Evolutionary conservation across 2,797 vertebrate genomes (phyloP).

Genomic region (Trematomus bernacchii): DNA sequence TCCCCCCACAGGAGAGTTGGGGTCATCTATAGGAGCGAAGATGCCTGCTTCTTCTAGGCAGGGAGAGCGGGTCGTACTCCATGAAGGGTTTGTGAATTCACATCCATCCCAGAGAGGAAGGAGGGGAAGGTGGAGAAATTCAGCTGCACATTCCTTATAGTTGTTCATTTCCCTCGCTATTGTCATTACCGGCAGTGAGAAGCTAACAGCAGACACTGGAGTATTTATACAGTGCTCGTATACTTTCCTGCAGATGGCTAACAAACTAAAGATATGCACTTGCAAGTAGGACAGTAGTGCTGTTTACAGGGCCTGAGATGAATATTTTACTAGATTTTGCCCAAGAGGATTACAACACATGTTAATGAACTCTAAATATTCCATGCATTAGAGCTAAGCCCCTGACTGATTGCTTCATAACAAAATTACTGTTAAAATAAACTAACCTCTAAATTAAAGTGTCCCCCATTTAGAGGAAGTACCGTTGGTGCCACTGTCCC

Average conservation of each 20-base stretch:
- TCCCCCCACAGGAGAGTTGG: conserved; percentile 92
- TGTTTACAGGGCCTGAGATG: conserved; percentile 21
- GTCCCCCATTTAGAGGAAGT: no score
- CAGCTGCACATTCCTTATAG: conserved; percentile 42
- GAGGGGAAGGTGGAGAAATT: not conserved
- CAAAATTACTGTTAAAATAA: conserved; percentile 9
- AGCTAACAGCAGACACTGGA: conserved; percentile 35
- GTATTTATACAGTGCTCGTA: conserved; percentile 28
- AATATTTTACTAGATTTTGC: conserved; percentile 17
- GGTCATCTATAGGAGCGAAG: conserved; percentile 82
- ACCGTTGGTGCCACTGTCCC: no score
- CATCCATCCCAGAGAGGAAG: conserved; percentile 57
- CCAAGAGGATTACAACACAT: not conserved
- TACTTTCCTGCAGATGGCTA: conserved; percentile 34
- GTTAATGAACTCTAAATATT: conserved; percentile 31
- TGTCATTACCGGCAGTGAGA: conserved; percentile 22
- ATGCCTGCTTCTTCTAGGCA: conserved; percentile 15
- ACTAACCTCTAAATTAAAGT: not conserved
- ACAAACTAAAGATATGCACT: conserved; percentile 36
- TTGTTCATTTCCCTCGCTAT: conserved; percentile 9
- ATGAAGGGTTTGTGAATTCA: conserved; percentile 42
- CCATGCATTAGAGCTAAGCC: conserved; percentile 9
- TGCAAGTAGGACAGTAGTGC: not conserved
- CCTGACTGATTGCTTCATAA: conserved; percentile 6
- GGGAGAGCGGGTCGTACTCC: conserved; percentile 40